These are phyloP conservation scores for Pterocles burchelli DNA, from an alignment of 2,113 vertebrate species.

Conservation along the genomic window DNA sequence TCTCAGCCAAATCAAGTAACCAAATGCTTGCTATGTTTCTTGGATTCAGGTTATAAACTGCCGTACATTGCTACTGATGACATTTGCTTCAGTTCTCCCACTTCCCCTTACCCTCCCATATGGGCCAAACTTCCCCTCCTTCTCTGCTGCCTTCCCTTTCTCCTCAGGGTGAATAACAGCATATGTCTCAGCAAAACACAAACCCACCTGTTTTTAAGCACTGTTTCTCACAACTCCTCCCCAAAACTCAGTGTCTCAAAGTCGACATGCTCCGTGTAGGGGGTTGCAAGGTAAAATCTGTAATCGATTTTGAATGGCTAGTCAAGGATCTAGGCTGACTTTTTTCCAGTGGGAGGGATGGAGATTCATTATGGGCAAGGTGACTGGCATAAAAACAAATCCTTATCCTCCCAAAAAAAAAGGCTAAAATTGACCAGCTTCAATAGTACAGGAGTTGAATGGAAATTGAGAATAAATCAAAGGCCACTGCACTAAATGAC, in stretches of 20 bases:
- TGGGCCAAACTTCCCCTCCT: neutral
- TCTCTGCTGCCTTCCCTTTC: neutral
- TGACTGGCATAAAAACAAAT: neutral
- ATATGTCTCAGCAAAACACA: neutral
- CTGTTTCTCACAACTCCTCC: neutral
- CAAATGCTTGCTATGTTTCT: slow-evolving; percentile 41
- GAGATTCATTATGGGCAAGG: neutral
- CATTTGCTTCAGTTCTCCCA: slow-evolving; percentile 1
- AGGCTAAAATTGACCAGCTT: neutral
- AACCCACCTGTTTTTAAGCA: neutral
- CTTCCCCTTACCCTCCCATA: neutral
- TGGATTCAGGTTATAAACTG: slow-evolving; percentile 55
- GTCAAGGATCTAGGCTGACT: neutral
- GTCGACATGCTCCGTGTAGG: neutral
- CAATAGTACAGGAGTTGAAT: neutral
- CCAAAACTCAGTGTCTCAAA: neutral
- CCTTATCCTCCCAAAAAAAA: neutral
- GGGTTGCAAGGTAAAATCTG: neutral
- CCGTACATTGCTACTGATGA: neutral
- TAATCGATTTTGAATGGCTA: neutral
- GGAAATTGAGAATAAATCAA: neutral
- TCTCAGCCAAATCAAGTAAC: slow-evolving; percentile 53
- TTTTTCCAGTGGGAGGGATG: neutral
- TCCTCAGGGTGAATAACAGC: neutral
- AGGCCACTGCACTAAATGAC: neutral